Conservation (phyloP, 2,888 invertebrate genomes). For the Enchytraeus crypticus region DNA sequence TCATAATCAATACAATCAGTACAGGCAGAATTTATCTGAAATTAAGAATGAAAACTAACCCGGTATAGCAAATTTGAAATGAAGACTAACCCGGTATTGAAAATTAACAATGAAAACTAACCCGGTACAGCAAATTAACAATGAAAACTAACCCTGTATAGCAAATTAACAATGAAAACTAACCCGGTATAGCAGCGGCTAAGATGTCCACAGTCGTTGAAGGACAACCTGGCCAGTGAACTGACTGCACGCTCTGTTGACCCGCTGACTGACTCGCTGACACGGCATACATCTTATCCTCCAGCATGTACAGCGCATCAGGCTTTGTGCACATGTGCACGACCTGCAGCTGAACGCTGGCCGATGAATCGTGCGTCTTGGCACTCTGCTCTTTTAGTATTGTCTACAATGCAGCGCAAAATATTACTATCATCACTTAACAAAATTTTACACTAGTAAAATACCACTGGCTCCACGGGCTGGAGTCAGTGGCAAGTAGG, state of each 20-base stretch:
- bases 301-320: slow-evolving; percentile 83
- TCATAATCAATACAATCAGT: too few relatives aligned
- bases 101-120: background rate
- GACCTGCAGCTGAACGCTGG: background rate
- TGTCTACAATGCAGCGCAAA: background rate
- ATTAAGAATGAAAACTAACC: background rate
- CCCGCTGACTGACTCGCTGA: too few relatives aligned
- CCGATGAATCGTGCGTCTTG: background rate
- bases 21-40: too few relatives aligned
- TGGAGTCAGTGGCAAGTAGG: too few relatives aligned
- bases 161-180: background rate
- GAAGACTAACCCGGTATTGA: background rate
- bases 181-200: slow-evolving; percentile 46
- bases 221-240: slow-evolving; percentile 1
- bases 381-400: background rate
- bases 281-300: slow-evolving; percentile 50
- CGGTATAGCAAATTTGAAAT: background rate
- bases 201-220: slow-evolving; percentile 40
- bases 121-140: background rate
- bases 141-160: background rate
- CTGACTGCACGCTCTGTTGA: slow-evolving; percentile 4
- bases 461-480: too few relatives aligned
- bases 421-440: too few relatives aligned
- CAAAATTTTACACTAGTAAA: too few relatives aligned
- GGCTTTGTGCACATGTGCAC: slow-evolving; percentile 57